Evolutionary conservation across 1,140 invertebrate genomes (phyloP).

Genomic region (Drosophila tristis): DNA sequence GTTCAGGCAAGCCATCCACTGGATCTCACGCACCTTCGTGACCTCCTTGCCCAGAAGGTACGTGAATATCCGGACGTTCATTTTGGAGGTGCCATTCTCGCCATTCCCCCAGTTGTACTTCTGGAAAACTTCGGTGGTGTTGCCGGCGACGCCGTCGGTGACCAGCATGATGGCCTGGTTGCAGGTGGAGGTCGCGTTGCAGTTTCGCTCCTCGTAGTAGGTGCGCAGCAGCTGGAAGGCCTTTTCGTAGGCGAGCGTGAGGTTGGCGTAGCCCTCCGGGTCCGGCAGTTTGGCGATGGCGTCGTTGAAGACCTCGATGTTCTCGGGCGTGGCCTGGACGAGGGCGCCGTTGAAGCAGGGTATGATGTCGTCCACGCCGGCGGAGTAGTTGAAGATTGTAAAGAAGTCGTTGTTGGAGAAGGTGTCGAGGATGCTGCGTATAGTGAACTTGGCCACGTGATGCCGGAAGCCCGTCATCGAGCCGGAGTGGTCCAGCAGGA

Average conservation of each 20-base stretch:
- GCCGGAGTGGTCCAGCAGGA: slow-evolving; percentile 97
- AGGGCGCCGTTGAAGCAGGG: slow-evolving; percentile 92
- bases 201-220: slow-evolving; percentile 86
- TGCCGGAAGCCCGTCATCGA: slow-evolving; percentile 96
- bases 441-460: slow-evolving; percentile 89
- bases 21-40: slow-evolving; percentile 94
- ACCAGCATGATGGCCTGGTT: slow-evolving; percentile 99
- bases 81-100: slow-evolving; percentile 85
- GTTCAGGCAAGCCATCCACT: slow-evolving; percentile 98
- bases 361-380: slow-evolving; percentile 88
- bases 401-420: slow-evolving; percentile 99
- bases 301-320: slow-evolving; percentile 91
- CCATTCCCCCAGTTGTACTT: slow-evolving; percentile 91
- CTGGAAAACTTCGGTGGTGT: slow-evolving; percentile 94
- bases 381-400: slow-evolving; percentile 93
- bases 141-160: slow-evolving; percentile 97
- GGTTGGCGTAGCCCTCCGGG: slow-evolving; percentile 93
- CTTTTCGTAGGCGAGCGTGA: slow-evolving; percentile 92
- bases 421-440: slow-evolving; percentile 95
- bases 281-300: slow-evolving; percentile 87
- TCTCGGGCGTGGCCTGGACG: slow-evolving; percentile 96
- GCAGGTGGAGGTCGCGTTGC: slow-evolving; percentile 88
- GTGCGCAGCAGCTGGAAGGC: slow-evolving; percentile 94
- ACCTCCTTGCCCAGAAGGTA: slow-evolving; percentile 98
- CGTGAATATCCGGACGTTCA: slow-evolving; percentile 97